Evolutionary conservation across 2,888 invertebrate genomes (phyloP).

Genomic region (Dorcus hopei): DNA sequence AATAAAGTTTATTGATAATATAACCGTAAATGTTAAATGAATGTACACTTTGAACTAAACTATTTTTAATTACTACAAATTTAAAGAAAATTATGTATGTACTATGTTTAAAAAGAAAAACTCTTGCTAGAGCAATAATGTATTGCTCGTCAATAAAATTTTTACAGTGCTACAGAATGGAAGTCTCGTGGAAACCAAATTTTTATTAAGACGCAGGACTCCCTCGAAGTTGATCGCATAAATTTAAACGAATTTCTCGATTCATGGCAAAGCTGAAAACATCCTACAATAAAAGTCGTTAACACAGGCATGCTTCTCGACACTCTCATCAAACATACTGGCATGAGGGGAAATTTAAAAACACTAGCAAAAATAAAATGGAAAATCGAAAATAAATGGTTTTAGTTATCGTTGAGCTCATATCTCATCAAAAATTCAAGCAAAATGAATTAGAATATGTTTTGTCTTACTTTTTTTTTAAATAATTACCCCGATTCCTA

Average conservation of each 20-base stretch:
- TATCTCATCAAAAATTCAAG: no score
- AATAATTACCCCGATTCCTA: no score
- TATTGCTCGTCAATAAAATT: slow-evolving; percentile 9
- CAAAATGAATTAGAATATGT: no score
- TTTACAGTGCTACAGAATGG: slow-evolving; percentile 1
- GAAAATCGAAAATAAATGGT: no score
- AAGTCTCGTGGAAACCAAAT: not conserved
- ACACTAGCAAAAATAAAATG: not conserved
- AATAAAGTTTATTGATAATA: slow-evolving; percentile 20
- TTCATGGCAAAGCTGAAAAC: slow-evolving; percentile 18
- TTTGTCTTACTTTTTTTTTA: no score
- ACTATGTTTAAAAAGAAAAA: slow-evolving; percentile 4
- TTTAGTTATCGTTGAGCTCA: no score
- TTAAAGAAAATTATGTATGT: slow-evolving; percentile 7
- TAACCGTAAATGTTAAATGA: slow-evolving; percentile 9
- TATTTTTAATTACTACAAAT: slow-evolving; percentile 7
- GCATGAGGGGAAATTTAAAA: not conserved
- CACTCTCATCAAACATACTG: slow-evolving; percentile 5
- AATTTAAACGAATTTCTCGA: slow-evolving; percentile 3
- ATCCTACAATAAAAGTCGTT: slow-evolving; percentile 35
- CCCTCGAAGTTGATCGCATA: slow-evolving; percentile 7
- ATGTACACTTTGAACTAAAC: slow-evolving; percentile 9
- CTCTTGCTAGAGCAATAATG: slow-evolving; percentile 8
- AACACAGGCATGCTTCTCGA: slow-evolving; percentile 25
- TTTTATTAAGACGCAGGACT: slow-evolving; percentile 1